Percentiles rank a stretch among this genome's conserved stretches.
phyloP scores from a whole-genome alignment of 2,888 invertebrate genomes.

The Nephrotoma appendiculata region DNA sequence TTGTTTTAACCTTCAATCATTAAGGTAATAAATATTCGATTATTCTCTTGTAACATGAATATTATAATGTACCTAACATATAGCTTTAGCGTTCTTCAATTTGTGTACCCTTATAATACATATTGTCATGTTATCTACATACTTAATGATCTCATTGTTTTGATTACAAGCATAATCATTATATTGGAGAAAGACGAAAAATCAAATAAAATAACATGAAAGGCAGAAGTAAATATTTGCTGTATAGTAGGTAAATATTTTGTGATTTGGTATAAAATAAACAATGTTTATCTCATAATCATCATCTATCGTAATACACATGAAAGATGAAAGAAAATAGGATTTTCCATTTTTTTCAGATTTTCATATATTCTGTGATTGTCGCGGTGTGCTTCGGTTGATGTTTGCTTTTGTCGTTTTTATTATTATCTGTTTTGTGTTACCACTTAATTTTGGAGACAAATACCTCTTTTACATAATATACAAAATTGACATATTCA shows the following conservation, averaged over 20 bases:
- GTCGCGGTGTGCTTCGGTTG: background rate
- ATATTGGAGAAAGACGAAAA: background rate
- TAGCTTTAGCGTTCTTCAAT: background rate
- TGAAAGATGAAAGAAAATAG: background rate
- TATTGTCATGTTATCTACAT: background rate
- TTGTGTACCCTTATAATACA: background rate
- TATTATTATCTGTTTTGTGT: background rate
- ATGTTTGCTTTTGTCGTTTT: background rate
- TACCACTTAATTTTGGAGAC: background rate
- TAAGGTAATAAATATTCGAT: background rate
- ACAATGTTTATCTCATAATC: background rate
- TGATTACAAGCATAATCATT: background rate
- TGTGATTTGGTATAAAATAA: background rate
- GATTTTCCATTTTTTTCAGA: background rate
- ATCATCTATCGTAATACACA: background rate
- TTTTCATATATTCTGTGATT: background rate
- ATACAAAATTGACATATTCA: background rate
- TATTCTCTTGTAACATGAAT: background rate
- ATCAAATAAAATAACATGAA: background rate
- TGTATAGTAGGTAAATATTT: background rate
- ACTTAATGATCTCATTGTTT: background rate
- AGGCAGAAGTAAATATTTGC: background rate
- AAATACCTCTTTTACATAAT: background rate
- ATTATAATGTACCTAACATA: background rate
- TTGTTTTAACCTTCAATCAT: background rate